Percentiles rank a stretch among this genome's conserved stretches.
Evolutionary conservation across 2,888 invertebrate genomes (phyloP).

Genomic region (Drosophila borborema): DNA sequence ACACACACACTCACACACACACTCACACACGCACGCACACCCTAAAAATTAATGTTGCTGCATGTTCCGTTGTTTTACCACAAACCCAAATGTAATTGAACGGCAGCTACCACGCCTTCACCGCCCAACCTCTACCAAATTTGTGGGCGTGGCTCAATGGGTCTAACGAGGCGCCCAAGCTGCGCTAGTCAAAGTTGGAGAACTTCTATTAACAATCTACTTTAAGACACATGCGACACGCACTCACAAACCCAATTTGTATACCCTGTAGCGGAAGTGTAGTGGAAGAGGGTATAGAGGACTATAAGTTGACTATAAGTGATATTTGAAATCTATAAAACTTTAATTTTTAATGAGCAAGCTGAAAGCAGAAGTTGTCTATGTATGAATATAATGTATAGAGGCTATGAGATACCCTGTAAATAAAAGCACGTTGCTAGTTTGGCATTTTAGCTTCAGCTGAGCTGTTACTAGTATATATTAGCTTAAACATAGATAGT

Average conservation of each 20-base stretch:
- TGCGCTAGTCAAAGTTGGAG: slow-evolving; percentile 14
- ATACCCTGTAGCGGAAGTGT: not conserved
- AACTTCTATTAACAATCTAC: slow-evolving; percentile 56
- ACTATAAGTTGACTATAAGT: too few species aligned
- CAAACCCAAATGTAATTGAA: slow-evolving; percentile 42
- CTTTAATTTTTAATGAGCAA: not conserved
- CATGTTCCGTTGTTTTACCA: slow-evolving; percentile 41
- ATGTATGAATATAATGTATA: too few species aligned
- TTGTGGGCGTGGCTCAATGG: slow-evolving; percentile 55
- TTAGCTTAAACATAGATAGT: not conserved
- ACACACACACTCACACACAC: slow-evolving; percentile 6
- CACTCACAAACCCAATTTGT: slow-evolving; percentile 15
- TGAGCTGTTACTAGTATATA: not conserved
- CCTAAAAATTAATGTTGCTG: slow-evolving; percentile 24
- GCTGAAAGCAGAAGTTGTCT: not conserved
- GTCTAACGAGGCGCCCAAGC: slow-evolving; percentile 36
- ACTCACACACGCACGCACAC: slow-evolving; percentile 2
- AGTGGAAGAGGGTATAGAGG: not conserved
- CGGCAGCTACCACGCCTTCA: not conserved
- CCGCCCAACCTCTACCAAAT: not conserved
- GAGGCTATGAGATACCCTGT: not conserved
- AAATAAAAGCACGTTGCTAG: not conserved
- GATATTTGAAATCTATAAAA: too few species aligned
- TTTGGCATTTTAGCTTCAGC: not conserved
- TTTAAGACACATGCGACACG: slow-evolving; percentile 45